Evolutionary conservation across 2,888 invertebrate genomes (phyloP).

Genomic region (Cyclophora punctaria): DNA sequence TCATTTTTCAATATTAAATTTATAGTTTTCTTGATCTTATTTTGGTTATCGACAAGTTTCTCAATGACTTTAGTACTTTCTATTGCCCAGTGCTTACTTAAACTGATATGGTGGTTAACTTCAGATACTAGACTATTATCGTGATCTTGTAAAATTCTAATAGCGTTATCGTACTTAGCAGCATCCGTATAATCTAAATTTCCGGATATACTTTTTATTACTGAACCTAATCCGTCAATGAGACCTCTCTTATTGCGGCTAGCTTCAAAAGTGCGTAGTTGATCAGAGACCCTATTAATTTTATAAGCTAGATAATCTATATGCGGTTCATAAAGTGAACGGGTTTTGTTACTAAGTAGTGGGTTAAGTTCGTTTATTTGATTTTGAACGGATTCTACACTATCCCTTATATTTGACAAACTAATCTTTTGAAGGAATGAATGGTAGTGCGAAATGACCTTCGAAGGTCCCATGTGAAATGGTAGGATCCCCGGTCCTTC

Average conservation of each 20-base stretch:
- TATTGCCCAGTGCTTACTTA: conserved; percentile 15
- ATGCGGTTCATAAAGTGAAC: background rate
- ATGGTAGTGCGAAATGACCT: background rate
- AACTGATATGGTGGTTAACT: conserved; percentile 17
- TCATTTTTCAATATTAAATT: conserved; percentile 4
- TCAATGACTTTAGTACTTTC: conserved; percentile 1
- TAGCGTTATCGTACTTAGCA: conserved; percentile 16
- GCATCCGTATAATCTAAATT: conserved; percentile 16
- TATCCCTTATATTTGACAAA: background rate
- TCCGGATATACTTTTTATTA: conserved; percentile 8
- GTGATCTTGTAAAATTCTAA: conserved; percentile 13
- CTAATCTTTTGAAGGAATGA: background rate
- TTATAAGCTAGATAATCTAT: background rate
- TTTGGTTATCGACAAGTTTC: conserved; percentile 9
- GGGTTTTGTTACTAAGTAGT: background rate
- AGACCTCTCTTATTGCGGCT: conserved; percentile 4
- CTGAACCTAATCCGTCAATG: conserved; percentile 6
- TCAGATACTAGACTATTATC: conserved; percentile 13
- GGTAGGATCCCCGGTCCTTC: conserved; percentile 17
- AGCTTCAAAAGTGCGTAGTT: background rate
- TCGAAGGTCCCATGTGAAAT: conserved; percentile 7
- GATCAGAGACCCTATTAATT: background rate
- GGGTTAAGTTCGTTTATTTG: background rate
- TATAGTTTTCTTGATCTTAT: conserved; percentile 5
- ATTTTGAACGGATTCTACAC: background rate